A percentile compares a stretch with the other conserved stretches of the same genome.
Evolutionary conservation across 1,140 invertebrate genomes (phyloP).

Genomic region (Anastatus disparis): DNA sequence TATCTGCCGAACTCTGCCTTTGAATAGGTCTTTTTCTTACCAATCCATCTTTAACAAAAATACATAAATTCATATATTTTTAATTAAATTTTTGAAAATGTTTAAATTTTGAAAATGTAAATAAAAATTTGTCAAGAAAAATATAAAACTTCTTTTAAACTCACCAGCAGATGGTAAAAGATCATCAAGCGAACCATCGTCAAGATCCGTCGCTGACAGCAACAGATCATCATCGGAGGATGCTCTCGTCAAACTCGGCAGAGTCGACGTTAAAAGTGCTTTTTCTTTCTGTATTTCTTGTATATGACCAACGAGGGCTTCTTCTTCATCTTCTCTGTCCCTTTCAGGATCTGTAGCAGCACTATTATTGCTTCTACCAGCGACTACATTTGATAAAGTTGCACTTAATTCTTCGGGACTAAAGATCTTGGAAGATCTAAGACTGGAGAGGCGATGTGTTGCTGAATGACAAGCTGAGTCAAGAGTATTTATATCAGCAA

Average conservation of each 20-base stretch:
- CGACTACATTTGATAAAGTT: slow-evolving; percentile 55
- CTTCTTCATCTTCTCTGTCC: slow-evolving; percentile 74
- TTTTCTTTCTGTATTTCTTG: slow-evolving; percentile 84
- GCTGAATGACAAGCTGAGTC: slow-evolving; percentile 85
- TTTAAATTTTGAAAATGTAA: no score
- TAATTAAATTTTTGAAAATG: not conserved
- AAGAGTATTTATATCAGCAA: slow-evolving; percentile 89
- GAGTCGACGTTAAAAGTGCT: slow-evolving; percentile 80
- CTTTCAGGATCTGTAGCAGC: slow-evolving; percentile 53
- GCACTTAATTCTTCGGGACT: slow-evolving; percentile 72
- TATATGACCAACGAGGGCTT: slow-evolving; percentile 77
- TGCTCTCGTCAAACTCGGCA: slow-evolving; percentile 81
- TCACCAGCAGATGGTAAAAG: slow-evolving; percentile 63
- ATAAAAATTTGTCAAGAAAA: not conserved
- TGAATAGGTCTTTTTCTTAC: slow-evolving; percentile 63
- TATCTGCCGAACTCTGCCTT: slow-evolving; percentile 64
- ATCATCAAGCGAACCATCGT: slow-evolving; percentile 77
- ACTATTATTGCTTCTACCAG: slow-evolving; percentile 47
- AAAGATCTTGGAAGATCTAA: slow-evolving; percentile 80
- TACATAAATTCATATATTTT: not conserved
- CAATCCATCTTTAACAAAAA: slow-evolving; percentile 55
- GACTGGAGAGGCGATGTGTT: slow-evolving; percentile 76
- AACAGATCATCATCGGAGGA: slow-evolving; percentile 87
- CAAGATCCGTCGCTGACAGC: slow-evolving; percentile 76
- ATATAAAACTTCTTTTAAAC: slow-evolving; percentile 13